Evolutionary conservation across 2,113 vertebrate genomes (phyloP), one percentile per base, ranked within the genome.

Genomic region (Stigmatopora nigra): DNA sequence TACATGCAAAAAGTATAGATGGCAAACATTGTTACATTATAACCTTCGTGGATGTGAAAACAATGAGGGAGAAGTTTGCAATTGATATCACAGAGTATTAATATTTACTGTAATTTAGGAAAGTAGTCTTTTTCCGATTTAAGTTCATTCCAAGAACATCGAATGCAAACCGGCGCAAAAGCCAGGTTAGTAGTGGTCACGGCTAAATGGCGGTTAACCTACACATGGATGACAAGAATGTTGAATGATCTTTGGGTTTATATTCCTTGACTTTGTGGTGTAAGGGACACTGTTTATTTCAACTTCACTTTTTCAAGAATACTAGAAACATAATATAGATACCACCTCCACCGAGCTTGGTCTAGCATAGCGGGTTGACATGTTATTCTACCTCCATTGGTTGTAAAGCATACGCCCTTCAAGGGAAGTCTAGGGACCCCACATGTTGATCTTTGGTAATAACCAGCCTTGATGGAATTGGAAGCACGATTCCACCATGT

Each of bases 21-120:
- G 65, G 65, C 63, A 69, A 67, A 74, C 70, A 81, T 74, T 68
- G 72, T 68, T 73, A 67, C 77, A 79, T 61, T 78, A 84, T 84
- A 65, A 76, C 64, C 78, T 74, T 57, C 63, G 61, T 62, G 74
- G 73, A 85, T 84, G 78, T 78, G 46, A 72, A 79, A 84, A 78
- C 65, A 79, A 65, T 10, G 4, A 10, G 38, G 9, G 38, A 41
- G 9, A 45, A 44, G 9, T 59, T 82, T 61, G 70, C 62, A 71
- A 58, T 47, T 69, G 61, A 76, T 75, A 77, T 64, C 63, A 75
- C 15, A 67, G 52, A 17, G 48, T 2, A 52, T 52, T 52, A 5
- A 22, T 25, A 22, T 12, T 22, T n/a, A 17, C 3, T 51, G n/a
- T 19, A 1, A 7, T 13, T 12, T 31, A 31, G 2, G 25, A 31